phyloP scores from a whole-genome alignment of 1,140 invertebrate genomes.

The Artemia franciscana region DNA sequence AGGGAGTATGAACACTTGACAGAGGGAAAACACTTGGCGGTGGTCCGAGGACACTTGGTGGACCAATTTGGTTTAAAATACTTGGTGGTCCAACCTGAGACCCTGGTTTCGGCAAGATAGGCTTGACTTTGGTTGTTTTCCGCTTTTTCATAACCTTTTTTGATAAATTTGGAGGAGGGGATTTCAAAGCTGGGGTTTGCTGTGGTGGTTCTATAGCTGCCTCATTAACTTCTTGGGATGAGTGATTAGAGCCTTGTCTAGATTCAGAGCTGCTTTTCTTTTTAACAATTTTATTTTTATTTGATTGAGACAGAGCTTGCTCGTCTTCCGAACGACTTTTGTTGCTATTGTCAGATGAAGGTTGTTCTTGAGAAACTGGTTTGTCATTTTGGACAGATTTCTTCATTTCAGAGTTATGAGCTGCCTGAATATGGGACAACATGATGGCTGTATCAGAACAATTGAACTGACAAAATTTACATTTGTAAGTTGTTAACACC shows the following conservation, averaged over 20 bases:
- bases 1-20: background rate
- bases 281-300: background rate
- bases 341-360: background rate
- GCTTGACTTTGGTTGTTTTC: background rate
- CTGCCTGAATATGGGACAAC: background rate
- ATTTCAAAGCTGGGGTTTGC: background rate
- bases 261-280: background rate
- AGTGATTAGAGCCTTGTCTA: background rate
- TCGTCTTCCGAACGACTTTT: background rate
- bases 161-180: background rate
- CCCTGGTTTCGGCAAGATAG: background rate
- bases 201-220: background rate
- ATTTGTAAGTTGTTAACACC: background rate
- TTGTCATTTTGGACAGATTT: background rate
- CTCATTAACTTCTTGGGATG: background rate
- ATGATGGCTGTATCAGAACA: background rate
- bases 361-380: background rate
- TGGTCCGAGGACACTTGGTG: background rate
- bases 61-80: background rate
- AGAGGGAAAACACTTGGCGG: background rate
- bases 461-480: background rate
- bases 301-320: no score
- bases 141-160: background rate
- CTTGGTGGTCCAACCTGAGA: background rate
- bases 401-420: background rate